Evolutionary conservation across 1,140 invertebrate species (phyloP), one percentile per base, ranked within the genome.

Genomic region (Drosophila subpulchrella): DNA sequence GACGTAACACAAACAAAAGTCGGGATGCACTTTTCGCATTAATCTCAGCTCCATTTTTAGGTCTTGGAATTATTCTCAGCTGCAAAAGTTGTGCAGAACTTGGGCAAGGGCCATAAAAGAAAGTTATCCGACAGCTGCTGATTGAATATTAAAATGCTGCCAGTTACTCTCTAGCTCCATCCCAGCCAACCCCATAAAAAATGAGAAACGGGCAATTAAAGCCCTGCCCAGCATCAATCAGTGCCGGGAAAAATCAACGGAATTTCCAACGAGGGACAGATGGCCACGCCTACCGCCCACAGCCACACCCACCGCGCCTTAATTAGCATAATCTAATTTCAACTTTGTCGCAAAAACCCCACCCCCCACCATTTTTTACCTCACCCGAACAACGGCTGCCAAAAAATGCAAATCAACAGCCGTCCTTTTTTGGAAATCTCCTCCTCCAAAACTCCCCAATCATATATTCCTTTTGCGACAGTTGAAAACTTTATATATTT

Each of bases 241-340:
- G 82, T 56, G 51, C n/a, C 32, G 32, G 10, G 65, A 53, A 51
- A 34, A 50, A 67, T 65, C 67, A 70, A 47, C 47, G 63, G 57
- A 71, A 56, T 47, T 50, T 41, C 10, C n/a, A 46, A 30, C 36
- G 4, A 42, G 12, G 3, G 17, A 12, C 53, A n/a, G 53, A 48
- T 48, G 41, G 3, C 55, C 46, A 54, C 47, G 27, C 47, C 47
- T 10, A 48, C 0, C 48, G 15, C 42, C 39, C 32, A 20, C 41
- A 47, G 38, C 44, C 48, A 11, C 15, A 13, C 15, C 30, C 56
- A 46, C 17, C 53, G 36, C 83, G 82, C 82, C 86, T 84, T 91
- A 90, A 90, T 90, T 91, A 90, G 83, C 86, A 90, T 90, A 90
- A 91, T 90, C 88, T 91, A 90, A 90, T 90, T 90, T 91, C 75